Evolutionary conservation across 1,140 invertebrate species (phyloP).

Genomic region (Mya arenaria): DNA sequence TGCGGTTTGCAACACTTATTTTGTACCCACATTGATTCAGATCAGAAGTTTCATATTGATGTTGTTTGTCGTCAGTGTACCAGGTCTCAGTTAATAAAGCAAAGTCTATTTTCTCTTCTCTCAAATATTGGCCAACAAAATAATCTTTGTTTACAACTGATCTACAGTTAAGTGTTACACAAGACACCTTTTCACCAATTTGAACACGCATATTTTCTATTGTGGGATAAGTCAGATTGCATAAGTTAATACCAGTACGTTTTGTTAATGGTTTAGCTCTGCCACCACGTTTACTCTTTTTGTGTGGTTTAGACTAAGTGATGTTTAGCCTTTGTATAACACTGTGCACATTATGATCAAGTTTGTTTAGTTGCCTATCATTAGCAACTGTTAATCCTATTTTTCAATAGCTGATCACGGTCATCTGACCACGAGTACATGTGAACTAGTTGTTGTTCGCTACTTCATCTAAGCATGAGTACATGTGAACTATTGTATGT

Average conservation of each 20-base stretch:
- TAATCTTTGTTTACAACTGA: conserved; percentile 32
- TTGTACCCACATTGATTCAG: background rate
- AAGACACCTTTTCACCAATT: conserved; percentile 16
- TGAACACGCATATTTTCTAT: conserved; percentile 3
- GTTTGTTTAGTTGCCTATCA: conserved; percentile 44
- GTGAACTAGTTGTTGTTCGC: too few relatives aligned
- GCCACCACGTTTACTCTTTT: conserved; percentile 25
- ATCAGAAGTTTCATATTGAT: conserved; percentile 29
- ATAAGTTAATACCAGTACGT: conserved; percentile 15
- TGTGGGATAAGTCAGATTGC: conserved; percentile 26
- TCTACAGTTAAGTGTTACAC: background rate
- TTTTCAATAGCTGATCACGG: too few relatives aligned
- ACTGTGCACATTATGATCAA: conserved; percentile 25
- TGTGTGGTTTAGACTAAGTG: conserved; percentile 20
- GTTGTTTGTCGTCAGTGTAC: background rate
- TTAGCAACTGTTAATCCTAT: background rate
- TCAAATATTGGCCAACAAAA: conserved; percentile 30
- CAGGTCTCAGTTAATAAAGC: conserved; percentile 19
- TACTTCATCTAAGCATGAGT: too few relatives aligned
- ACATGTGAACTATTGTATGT: too few relatives aligned
- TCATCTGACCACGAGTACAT: too few relatives aligned
- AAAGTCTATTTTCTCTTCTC: conserved; percentile 40
- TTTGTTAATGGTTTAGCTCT: conserved; percentile 15
- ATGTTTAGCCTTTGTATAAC: conserved; percentile 31
- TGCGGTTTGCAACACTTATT: conserved; percentile 24